A percentile compares a stretch with the other conserved stretches of the same genome.
Evolutionary conservation across 2,113 vertebrate genomes (phyloP).

Genomic region (Corythoichthys intestinalis): DNA sequence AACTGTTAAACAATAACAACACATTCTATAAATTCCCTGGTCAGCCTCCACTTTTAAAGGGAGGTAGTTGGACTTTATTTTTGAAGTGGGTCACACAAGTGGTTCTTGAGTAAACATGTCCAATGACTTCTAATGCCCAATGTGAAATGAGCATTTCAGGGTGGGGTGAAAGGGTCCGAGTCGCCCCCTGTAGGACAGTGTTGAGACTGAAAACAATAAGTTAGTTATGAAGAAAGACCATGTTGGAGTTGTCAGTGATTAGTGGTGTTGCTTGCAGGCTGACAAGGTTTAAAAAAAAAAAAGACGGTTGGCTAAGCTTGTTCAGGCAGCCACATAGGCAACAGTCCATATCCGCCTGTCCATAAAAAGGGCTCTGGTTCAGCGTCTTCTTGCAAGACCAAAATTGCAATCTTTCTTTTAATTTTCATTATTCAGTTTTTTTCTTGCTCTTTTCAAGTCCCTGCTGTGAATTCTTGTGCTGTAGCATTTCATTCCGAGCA

Average conservation of each 20-base stretch:
- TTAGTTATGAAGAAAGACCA: slow-evolving; percentile 64
- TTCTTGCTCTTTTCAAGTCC: slow-evolving; percentile 55
- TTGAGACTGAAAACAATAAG: slow-evolving; percentile 77
- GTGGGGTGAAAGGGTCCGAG: slow-evolving; percentile 24
- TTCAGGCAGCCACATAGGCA: slow-evolving; percentile 43
- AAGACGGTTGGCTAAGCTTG: slow-evolving; percentile 31
- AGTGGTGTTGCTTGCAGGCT: slow-evolving; percentile 64
- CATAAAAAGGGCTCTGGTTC: slow-evolving; percentile 43
- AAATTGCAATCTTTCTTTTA: neutral
- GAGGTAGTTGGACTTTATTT: slow-evolving; percentile 10
- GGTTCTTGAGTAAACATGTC: slow-evolving; percentile 43
- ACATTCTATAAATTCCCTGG: slow-evolving; percentile 32
- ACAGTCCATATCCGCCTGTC: slow-evolving; percentile 44
- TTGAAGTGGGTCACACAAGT: slow-evolving; percentile 8
- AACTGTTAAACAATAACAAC: slow-evolving; percentile 43
- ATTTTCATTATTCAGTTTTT: slow-evolving; percentile 51
- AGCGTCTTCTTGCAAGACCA: slow-evolving; percentile 21
- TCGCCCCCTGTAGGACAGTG: slow-evolving; percentile 69
- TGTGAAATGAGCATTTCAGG: slow-evolving; percentile 43
- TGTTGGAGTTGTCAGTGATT: slow-evolving; percentile 61
- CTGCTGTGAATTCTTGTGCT: slow-evolving; percentile 55
- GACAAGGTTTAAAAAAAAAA: slow-evolving; percentile 18
- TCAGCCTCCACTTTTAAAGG: slow-evolving; percentile 35
- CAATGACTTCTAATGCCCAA: slow-evolving; percentile 53
- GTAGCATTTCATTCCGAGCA: slow-evolving; percentile 51